Conservation (phyloP, 2,888 invertebrate species). For the Andrena camellia region DNA sequence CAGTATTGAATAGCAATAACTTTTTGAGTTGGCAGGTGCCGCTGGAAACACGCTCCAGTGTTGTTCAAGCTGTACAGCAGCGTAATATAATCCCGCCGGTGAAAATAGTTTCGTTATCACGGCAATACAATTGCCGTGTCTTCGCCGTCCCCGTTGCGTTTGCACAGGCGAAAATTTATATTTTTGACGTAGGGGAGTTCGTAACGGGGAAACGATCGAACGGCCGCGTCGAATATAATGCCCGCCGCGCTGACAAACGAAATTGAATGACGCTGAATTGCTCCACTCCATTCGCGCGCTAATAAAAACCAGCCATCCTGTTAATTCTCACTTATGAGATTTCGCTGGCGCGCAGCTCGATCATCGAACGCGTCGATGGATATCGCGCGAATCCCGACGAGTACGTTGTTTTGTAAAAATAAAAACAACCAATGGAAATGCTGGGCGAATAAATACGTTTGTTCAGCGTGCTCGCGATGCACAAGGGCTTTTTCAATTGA, state of each 20-base stretch:
- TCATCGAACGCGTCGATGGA: constrained; percentile 29
- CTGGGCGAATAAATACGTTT: neutral
- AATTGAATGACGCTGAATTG: constrained; percentile 48
- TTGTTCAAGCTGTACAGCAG: constrained; percentile 21
- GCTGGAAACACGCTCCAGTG: constrained; percentile 20
- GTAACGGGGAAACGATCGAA: constrained; percentile 3
- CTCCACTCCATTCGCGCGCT: constrained; percentile 37
- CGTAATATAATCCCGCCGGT: constrained; percentile 44
- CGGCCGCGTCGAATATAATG: constrained; percentile 29
- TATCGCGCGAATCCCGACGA: constrained; percentile 20
- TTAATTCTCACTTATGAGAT: constrained; percentile 51
- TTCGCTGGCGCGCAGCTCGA: neutral
- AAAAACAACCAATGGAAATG: neutral
- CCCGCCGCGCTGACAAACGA: constrained; percentile 26
- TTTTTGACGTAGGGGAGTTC: constrained; percentile 4
- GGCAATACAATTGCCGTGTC: constrained; percentile 21
- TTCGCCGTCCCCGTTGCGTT: constrained; percentile 3
- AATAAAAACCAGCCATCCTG: constrained; percentile 41
- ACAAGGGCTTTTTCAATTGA: neutral
- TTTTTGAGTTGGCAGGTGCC: neutral
- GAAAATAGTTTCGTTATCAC: constrained; percentile 50
- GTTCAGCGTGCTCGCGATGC: neutral
- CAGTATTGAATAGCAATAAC: constrained; percentile 52
- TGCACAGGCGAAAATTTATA: constrained; percentile 35
- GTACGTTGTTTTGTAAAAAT: constrained; percentile 3